phyloP scores from a whole-genome alignment of 2,888 invertebrate genomes.

The Tachystola acroxantha region DNA sequence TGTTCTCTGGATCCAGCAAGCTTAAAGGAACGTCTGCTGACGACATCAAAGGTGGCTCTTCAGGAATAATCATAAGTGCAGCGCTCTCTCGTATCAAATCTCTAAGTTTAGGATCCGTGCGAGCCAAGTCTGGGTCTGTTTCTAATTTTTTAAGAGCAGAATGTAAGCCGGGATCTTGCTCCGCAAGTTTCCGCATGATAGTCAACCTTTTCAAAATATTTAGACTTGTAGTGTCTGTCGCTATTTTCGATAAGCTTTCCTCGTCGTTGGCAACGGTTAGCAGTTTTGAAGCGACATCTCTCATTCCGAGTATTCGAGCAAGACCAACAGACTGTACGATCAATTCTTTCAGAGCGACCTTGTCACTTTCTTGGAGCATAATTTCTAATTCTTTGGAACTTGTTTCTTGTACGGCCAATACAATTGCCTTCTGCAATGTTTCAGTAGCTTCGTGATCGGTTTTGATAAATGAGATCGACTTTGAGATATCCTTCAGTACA shows the following conservation, averaged over 20 bases:
- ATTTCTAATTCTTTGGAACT: slow-evolving; percentile 78
- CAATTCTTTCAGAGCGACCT: slow-evolving; percentile 59
- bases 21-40: slow-evolving; percentile 85
- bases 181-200: slow-evolving; percentile 84
- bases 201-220: slow-evolving; percentile 84
- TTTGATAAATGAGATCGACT: slow-evolving; percentile 77
- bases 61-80: slow-evolving; percentile 82
- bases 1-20: slow-evolving; percentile 82
- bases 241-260: slow-evolving; percentile 73
- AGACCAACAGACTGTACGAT: slow-evolving; percentile 83
- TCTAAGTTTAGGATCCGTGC: slow-evolving; percentile 82
- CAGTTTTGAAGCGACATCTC: slow-evolving; percentile 79
- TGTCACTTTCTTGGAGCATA: slow-evolving; percentile 68
- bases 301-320: slow-evolving; percentile 83
- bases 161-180: slow-evolving; percentile 80
- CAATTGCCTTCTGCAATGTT: slow-evolving; percentile 82
- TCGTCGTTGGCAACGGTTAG: slow-evolving; percentile 74
- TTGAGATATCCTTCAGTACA: slow-evolving; percentile 79
- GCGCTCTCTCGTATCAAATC: slow-evolving; percentile 86
- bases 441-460: slow-evolving; percentile 82
- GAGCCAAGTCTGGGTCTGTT: slow-evolving; percentile 82
- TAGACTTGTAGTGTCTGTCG: slow-evolving; percentile 77
- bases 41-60: slow-evolving; percentile 78
- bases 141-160: slow-evolving; percentile 80
- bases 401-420: slow-evolving; percentile 80